A percentile compares a stretch with the other conserved stretches of the same genome.
phyloP scores from a whole-genome alignment of 2,113 vertebrate species.

The Microtus montanus region DNA sequence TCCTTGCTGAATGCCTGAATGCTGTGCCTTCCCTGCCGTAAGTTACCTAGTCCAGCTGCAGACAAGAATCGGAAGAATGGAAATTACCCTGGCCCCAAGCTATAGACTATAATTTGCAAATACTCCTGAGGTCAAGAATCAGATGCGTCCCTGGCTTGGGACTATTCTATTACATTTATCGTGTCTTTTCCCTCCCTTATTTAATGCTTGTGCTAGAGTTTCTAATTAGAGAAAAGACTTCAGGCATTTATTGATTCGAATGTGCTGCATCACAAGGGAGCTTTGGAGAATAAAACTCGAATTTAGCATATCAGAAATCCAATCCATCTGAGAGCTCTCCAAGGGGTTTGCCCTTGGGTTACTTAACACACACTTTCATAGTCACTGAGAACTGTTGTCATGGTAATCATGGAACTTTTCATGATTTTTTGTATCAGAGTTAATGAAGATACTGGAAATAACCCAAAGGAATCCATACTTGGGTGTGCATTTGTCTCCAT shows the following conservation, averaged over 20 bases:
- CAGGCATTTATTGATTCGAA: conserved; percentile 69
- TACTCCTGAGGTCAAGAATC: conserved; percentile 58
- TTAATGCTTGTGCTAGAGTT: conserved; percentile 70
- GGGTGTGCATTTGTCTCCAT: conserved; percentile 63
- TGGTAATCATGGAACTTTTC: conserved; percentile 68
- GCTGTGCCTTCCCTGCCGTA: background rate
- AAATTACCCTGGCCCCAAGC: conserved; percentile 51
- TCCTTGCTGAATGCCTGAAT: conserved; percentile 4
- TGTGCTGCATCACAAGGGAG: conserved; percentile 60
- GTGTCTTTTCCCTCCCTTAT: background rate
- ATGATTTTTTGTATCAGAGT: conserved; percentile 55
- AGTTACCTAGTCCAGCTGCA: background rate
- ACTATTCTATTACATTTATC: conserved; percentile 63
- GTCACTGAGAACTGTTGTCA: conserved; percentile 69
- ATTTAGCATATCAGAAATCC: conserved; percentile 73
- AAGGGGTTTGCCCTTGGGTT: conserved; percentile 67
- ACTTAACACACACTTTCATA: conserved; percentile 56
- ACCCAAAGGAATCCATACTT: conserved; percentile 68
- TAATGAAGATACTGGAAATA: conserved; percentile 73
- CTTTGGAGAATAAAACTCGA: conserved; percentile 62
- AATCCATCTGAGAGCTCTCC: conserved; percentile 69
- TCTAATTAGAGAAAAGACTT: conserved; percentile 70
- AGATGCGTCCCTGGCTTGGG: conserved; percentile 44
- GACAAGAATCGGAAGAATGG: conserved; percentile 16
- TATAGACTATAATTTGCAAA: conserved; percentile 56